Evolutionary conservation across 2,888 invertebrate genomes (phyloP).

Genomic region (Cheilosia pagana): DNA sequence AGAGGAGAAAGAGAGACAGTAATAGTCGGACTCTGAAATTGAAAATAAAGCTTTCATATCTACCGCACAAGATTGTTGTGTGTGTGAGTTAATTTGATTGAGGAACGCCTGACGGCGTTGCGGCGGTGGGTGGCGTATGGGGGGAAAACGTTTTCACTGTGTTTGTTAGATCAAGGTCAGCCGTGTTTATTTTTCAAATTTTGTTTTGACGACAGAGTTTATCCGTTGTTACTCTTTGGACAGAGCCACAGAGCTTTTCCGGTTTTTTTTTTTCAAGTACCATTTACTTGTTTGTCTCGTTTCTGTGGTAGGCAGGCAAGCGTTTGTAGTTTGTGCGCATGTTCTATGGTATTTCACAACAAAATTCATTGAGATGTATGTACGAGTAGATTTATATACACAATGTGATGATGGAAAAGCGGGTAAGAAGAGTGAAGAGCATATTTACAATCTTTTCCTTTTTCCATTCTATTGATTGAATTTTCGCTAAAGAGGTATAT

Average conservation of each 20-base stretch:
- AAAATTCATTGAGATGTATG: slow-evolving; percentile 16
- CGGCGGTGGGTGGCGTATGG: neutral
- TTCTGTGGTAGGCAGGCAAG: neutral
- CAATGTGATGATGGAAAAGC: neutral
- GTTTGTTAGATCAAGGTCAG: slow-evolving; percentile 81
- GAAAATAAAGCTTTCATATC: slow-evolving; percentile 33
- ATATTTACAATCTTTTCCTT: slow-evolving; percentile 19
- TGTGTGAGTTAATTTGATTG: slow-evolving; percentile 28
- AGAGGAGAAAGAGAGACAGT: slow-evolving; percentile 21
- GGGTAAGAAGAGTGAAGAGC: neutral
- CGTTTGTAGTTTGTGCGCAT: slow-evolving; percentile 53
- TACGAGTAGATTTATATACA: neutral
- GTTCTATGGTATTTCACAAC: slow-evolving; percentile 49
- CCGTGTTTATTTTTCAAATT: slow-evolving; percentile 83
- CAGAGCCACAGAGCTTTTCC: slow-evolving; percentile 22
- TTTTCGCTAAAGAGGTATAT: slow-evolving; percentile 23
- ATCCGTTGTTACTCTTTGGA: slow-evolving; percentile 50
- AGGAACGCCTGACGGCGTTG: neutral
- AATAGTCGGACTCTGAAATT: slow-evolving; percentile 32
- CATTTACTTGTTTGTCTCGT: slow-evolving; percentile 1
- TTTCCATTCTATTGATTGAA: slow-evolving; percentile 43
- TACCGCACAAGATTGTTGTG: neutral
- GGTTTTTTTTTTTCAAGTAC: slow-evolving; percentile 12
- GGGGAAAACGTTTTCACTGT: slow-evolving; percentile 53
- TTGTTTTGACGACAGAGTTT: slow-evolving; percentile 80